A percentile compares a stretch with the other conserved stretches of the same genome.
Evolutionary conservation across 1,140 invertebrate species (phyloP).

Genomic region (Papilio machaon): DNA sequence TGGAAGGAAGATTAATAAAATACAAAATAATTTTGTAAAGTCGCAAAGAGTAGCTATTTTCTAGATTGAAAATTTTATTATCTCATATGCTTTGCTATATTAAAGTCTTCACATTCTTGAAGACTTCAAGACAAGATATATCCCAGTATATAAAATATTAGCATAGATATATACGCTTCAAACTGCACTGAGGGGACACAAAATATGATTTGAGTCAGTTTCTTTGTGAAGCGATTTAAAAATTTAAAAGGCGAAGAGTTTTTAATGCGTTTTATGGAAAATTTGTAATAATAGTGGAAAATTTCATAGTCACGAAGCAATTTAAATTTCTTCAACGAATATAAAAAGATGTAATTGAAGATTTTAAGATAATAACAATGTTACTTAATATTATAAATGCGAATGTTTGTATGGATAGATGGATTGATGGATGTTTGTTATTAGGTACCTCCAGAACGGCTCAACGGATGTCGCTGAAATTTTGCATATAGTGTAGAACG

Average conservation of each 20-base stretch:
- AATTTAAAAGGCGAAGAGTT: not conserved
- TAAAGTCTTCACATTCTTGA: not conserved
- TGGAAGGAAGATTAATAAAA: not conserved
- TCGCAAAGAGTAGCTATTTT: not conserved
- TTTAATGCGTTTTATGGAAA: not conserved
- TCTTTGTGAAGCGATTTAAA: not conserved
- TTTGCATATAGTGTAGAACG: no score
- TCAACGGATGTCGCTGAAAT: no score
- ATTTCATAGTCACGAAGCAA: no score
- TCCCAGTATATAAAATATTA: conserved; percentile 2
- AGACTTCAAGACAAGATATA: not conserved
- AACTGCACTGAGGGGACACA: not conserved
- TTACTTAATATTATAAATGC: no score
- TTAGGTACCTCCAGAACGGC: no score
- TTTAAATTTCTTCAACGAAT: no score
- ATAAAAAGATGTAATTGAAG: no score
- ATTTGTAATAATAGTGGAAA: not conserved
- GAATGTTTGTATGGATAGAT: no score
- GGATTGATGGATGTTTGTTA: no score
- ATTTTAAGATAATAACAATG: no score
- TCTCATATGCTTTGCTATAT: not conserved
- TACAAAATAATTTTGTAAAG: not conserved
- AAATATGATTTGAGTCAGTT: not conserved
- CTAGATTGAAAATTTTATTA: not conserved
- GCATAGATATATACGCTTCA: not conserved